phyloP scores from a whole-genome alignment of 2,888 invertebrate species.

The Agrochola macilenta region DNA sequence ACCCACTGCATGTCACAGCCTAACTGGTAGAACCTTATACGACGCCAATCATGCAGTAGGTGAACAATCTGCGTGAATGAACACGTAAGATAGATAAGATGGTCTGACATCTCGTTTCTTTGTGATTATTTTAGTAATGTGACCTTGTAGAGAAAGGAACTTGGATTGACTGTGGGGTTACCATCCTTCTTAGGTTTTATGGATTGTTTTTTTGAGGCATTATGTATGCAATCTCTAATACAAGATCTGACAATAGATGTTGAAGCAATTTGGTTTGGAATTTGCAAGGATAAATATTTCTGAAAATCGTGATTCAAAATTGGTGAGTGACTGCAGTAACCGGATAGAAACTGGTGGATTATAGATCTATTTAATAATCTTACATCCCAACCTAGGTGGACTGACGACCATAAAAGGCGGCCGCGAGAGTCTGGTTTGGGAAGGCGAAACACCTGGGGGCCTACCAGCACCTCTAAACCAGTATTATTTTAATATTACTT shows the following conservation, averaged over 20 bases:
- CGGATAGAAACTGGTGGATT: not conserved
- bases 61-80: constrained; percentile 33
- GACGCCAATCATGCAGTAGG: constrained; percentile 30
- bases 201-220: not conserved
- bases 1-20: constrained; percentile 78
- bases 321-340: not conserved
- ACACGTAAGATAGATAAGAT: constrained; percentile 78
- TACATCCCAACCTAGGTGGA: not conserved
- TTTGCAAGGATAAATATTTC: not conserved
- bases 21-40: constrained; percentile 48
- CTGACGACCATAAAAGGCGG: not conserved
- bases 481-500: too few species aligned
- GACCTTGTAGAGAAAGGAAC: constrained; percentile 61
- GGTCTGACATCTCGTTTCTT: constrained; percentile 63
- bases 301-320: too few species aligned
- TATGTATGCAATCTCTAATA: not conserved
- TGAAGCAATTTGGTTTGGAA: not conserved
- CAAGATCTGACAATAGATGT: not conserved
- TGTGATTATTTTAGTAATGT: constrained; percentile 59
- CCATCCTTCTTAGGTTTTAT: constrained; percentile 21
- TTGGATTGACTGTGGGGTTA: constrained; percentile 20
- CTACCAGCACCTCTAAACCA: too few species aligned
- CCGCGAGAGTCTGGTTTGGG: not conserved
- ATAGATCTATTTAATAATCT: not conserved
- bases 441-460: too few species aligned